Evolutionary conservation across 2,113 vertebrate genomes (phyloP).

Genomic region (Perca flavescens): DNA sequence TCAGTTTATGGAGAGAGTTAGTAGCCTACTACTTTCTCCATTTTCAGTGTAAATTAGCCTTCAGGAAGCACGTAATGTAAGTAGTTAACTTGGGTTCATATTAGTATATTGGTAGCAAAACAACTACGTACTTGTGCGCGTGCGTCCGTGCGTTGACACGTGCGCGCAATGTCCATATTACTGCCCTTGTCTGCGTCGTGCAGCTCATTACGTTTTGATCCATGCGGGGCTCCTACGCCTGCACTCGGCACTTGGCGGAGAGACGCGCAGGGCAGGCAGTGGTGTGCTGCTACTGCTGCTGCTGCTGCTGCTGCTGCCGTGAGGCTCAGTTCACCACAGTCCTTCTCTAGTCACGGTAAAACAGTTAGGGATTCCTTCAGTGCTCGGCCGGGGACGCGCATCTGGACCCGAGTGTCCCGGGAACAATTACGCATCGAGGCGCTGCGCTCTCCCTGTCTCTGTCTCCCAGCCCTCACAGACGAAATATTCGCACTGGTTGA

Average conservation of each 20-base stretch:
- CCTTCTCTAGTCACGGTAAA: slow-evolving; percentile 30
- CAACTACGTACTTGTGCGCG: background rate
- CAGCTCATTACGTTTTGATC: slow-evolving; percentile 62
- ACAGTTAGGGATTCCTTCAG: slow-evolving; percentile 64
- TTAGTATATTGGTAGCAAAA: background rate
- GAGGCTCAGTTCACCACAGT: slow-evolving; percentile 2
- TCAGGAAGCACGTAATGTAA: background rate
- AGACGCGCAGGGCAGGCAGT: slow-evolving; percentile 47
- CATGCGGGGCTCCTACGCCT: slow-evolving; percentile 36
- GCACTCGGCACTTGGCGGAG: slow-evolving; percentile 43
- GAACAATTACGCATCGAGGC: slow-evolving; percentile 64
- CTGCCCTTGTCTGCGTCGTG: slow-evolving; percentile 56
- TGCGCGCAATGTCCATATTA: slow-evolving; percentile 24
- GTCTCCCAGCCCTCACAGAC: slow-evolving; percentile 23
- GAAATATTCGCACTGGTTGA: slow-evolving; percentile 40
- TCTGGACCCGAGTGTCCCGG: slow-evolving; percentile 64
- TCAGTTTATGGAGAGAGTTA: no score
- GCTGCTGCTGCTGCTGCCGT: background rate
- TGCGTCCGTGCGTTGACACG: slow-evolving; percentile 24
- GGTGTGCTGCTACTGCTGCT: slow-evolving; percentile 20
- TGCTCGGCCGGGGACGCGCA: slow-evolving; percentile 64
- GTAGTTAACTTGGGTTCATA: background rate
- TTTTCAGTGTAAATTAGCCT: no score
- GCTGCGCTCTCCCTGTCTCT: slow-evolving; percentile 29
- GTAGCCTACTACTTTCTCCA: no score